Evolutionary conservation across 2,888 invertebrate species (phyloP).

Genomic region (Ormyrus thymus): DNA sequence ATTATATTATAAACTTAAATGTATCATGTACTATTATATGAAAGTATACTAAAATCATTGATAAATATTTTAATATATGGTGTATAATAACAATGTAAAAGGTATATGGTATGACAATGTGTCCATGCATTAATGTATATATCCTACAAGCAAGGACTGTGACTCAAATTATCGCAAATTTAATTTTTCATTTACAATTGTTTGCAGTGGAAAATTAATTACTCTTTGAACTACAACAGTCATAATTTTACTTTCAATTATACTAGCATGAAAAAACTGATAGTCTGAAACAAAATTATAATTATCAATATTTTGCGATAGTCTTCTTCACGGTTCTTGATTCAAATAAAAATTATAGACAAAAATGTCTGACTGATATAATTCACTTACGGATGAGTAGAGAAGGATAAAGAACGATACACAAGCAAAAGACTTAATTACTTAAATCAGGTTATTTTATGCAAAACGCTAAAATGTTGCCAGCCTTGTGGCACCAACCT

Average conservation of each 20-base stretch:
- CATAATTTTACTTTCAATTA: too few species aligned
- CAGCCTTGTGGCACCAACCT: slow-evolving; percentile 63
- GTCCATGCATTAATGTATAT: slow-evolving; percentile 58
- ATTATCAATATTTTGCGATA: slow-evolving; percentile 68
- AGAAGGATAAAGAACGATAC: slow-evolving; percentile 21
- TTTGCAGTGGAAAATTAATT: too few species aligned
- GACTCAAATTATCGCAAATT: slow-evolving; percentile 18
- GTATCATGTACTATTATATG: slow-evolving; percentile 59
- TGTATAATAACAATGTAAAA: slow-evolving; percentile 58
- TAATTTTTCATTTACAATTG: slow-evolving; percentile 1
- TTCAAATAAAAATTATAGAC: slow-evolving; percentile 67
- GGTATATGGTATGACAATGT: slow-evolving; percentile 56
- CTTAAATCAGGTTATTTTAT: slow-evolving; percentile 29
- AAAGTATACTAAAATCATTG: slow-evolving; percentile 62
- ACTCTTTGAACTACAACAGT: too few species aligned
- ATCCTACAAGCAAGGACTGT: slow-evolving; percentile 50
- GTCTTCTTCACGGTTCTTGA: slow-evolving; percentile 70
- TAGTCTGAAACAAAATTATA: slow-evolving; percentile 1
- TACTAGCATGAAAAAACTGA: neutral
- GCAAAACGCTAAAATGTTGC: slow-evolving; percentile 45
- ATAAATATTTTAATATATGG: slow-evolving; percentile 61
- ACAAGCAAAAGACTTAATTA: slow-evolving; percentile 39
- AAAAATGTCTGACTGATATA: slow-evolving; percentile 47
- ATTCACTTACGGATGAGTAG: slow-evolving; percentile 15
- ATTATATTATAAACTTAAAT: slow-evolving; percentile 51